Base-by-base conservation (phyloP, 1,140 invertebrate genomes). In the Copidosoma floridanum region DNA sequence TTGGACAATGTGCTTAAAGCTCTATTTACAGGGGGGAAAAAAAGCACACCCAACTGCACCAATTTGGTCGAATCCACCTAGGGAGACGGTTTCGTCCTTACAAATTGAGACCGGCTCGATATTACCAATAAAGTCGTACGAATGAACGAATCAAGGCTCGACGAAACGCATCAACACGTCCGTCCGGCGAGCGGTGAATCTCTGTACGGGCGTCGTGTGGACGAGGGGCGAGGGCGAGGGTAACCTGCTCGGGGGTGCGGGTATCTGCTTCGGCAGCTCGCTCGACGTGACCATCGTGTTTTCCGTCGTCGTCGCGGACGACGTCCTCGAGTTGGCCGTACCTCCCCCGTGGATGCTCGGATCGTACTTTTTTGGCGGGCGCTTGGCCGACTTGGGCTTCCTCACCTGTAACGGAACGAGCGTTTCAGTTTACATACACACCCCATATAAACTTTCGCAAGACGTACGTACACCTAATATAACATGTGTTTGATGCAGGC, bases 201-300 rank as follows among this genome's bases (percentile, higher is more conserved):
- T 70, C 16, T 74, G 72, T 4, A 78, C 73, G 3, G 77, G 75
- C 0, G 74, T 77, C 1, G 76, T 77, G 20, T 77, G 75, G 0
- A 66, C 70, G 60, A 68, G 66, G 5, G 67, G 57, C 0, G 52
- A 65, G 2, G 54, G 68, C 21, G 65, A 64, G 0, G 68, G 68
- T 4, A 72, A 21, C 41, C 68, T 70, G 26, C 75, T 74, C 3
- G 79, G 77, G 3, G 79, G 79, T 10, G 78, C 69, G 6, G 79
- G 79, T 63, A 81, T 81, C 50, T 81, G 79, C 51, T 81, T 81
- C 0, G 79, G 79, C 12, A 80, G 50, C 26, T 81, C 78, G 56
- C 78, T 81, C 14, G 78, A 80, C 6, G 79, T 81, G 0, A 78
- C 74, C 52, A 76, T 64, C 5, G 75, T 63, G 40, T 67, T 71